phyloP scores from a whole-genome alignment of 1,140 invertebrate genomes.

The Acromyrmex heyeri region DNA sequence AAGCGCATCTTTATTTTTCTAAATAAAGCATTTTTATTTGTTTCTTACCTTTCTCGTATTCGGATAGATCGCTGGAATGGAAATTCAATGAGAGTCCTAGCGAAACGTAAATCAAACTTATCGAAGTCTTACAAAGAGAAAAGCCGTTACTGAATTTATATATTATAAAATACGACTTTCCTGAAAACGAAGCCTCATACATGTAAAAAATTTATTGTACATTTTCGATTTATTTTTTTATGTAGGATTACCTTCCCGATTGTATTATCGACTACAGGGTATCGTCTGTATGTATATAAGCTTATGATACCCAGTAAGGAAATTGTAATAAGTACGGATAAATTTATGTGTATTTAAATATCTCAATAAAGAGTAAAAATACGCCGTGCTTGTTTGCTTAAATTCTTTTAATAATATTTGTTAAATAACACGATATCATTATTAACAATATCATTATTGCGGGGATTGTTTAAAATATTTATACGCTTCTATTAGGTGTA shows the following conservation, averaged over 20 bases:
- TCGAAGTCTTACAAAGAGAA: neutral
- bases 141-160: neutral
- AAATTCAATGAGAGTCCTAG: neutral
- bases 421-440: too few species aligned
- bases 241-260: constrained; percentile 4
- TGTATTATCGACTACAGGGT: constrained; percentile 1
- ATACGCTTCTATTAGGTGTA: too few species aligned
- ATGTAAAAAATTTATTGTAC: constrained; percentile 34
- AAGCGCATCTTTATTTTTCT: constrained; percentile 10
- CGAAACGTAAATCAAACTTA: constrained; percentile 11
- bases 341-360: constrained; percentile 54
- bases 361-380: constrained; percentile 38
- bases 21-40: neutral
- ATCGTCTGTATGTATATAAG: constrained; percentile 30
- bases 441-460: neutral
- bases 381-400: neutral
- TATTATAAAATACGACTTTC: neutral
- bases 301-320: constrained; percentile 31
- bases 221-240: constrained; percentile 40
- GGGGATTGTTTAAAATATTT: too few species aligned
- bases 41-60: constrained; percentile 2
- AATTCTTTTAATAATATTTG: neutral
- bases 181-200: neutral
- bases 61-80: neutral
- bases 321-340: constrained; percentile 46